Base-by-base conservation (phyloP, 2,888 invertebrate genomes). In the Limenitis camilla region DNA sequence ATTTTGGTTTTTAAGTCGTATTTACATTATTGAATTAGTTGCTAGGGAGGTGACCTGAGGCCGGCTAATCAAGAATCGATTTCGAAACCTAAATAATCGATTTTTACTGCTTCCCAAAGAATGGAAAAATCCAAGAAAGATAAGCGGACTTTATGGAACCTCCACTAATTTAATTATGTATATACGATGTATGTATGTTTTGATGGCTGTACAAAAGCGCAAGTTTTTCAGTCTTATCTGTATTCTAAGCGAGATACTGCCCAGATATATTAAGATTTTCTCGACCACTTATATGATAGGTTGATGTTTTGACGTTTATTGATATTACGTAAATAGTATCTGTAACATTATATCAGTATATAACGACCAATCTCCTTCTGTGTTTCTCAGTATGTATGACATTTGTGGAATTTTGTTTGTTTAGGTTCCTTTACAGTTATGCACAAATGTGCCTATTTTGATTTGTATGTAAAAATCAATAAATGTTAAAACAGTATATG, bases 261-360 rank as follows among this genome's bases (percentile, higher is more conserved):
- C 61, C 59, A 48, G 48, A 36, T 59, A 60, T 56, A 31, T 36
- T 56, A 59, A 58, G 59, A 46, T 57, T 53, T 59, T 43, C 40
- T 60, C 47, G 61, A 62, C 61, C 61, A 62, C 53, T 54, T 52
- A 48, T 33, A 49, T 44, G 47, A 36, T 58, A 58, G 57, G 50
- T 43, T 46, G 32, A 27, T 42, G 10, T 31, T 53, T 41, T 46
- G 39, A 49, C 41, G 28, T 53, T 32, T 47, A 44, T 42, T 55
- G 45, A 47, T 60, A 52, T 10, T 35, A 9, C 35, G 9, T 35
- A 35, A 5, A 35, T 35, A 35, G 1, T 10, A 35, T 35, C 5
- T 35, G 35, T 5, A 35, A 35, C 10, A 35, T 35, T 35, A n/a
- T 35, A 35, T 9, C 4, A 35, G n/a, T n/a, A 40, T 9, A 7